Evolutionary conservation across 2,888 invertebrate genomes (phyloP).

Genomic region (Trichogramma evanescens): DNA sequence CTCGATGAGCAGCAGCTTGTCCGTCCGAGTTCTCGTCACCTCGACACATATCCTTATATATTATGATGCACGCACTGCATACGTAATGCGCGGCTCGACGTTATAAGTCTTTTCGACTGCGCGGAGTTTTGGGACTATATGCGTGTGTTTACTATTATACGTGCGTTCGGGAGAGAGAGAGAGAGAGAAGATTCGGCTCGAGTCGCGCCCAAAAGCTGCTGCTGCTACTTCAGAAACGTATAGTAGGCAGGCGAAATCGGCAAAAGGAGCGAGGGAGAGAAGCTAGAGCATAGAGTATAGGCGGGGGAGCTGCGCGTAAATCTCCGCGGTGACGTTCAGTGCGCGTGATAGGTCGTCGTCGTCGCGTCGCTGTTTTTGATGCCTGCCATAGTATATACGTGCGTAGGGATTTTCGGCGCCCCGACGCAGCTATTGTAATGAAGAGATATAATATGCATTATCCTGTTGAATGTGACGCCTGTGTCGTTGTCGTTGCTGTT

Average conservation of each 20-base stretch:
- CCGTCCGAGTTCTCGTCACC: slow-evolving; percentile 6
- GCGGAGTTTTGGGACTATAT: neutral
- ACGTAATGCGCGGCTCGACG: too few species aligned
- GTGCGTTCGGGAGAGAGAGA: slow-evolving; percentile 4
- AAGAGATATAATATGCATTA: too few species aligned
- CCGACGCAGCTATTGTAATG: too few species aligned
- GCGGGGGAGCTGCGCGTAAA: neutral
- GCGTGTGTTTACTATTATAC: neutral
- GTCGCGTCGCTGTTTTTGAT: slow-evolving; percentile 5
- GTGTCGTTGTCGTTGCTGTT: too few species aligned
- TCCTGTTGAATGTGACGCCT: too few species aligned
- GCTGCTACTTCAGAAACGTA: neutral
- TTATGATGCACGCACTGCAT: too few species aligned
- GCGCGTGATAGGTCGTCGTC: slow-evolving; percentile 6
- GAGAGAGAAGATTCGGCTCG: neutral
- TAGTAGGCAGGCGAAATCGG: neutral
- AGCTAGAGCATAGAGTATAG: neutral
- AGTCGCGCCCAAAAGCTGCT: neutral
- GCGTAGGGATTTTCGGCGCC: too few species aligned
- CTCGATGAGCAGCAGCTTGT: neutral
- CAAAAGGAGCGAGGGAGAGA: neutral
- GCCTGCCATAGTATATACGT: neutral
- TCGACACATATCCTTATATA: too few species aligned
- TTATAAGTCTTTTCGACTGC: too few species aligned
- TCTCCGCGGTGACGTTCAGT: slow-evolving; percentile 14